phyloP scores from a whole-genome alignment of 1,140 invertebrate species.

The Schlechtendalia chinensis region DNA sequence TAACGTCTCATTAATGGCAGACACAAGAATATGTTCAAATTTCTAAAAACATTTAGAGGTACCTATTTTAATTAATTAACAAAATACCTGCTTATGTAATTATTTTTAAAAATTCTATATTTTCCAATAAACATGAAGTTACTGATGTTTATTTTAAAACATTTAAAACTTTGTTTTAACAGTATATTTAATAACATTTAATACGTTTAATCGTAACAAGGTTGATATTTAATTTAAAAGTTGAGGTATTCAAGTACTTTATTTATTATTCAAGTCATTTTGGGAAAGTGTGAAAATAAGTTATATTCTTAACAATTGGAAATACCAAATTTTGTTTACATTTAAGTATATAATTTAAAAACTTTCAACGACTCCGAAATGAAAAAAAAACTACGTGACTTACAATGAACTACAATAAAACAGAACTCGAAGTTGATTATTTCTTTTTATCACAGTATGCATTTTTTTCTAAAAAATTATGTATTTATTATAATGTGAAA shows the following conservation, averaged over 20 bases:
- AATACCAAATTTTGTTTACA: not conserved
- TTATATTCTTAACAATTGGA: not conserved
- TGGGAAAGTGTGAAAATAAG: constrained; percentile 4
- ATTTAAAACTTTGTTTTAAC: not conserved
- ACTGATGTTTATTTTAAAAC: too few relatives aligned
- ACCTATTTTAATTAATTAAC: too few relatives aligned
- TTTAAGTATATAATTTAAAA: not conserved
- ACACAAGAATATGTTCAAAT: too few relatives aligned
- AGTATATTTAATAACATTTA: not conserved
- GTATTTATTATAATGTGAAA: too few relatives aligned
- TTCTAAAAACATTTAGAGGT: too few relatives aligned
- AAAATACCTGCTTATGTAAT: too few relatives aligned
- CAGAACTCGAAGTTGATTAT: not conserved
- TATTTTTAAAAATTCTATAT: too few relatives aligned
- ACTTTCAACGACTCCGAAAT: not conserved
- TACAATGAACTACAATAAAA: not conserved
- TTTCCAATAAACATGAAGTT: too few relatives aligned
- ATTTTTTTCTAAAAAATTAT: too few relatives aligned
- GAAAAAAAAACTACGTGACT: not conserved
- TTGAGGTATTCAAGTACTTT: constrained; percentile 3
- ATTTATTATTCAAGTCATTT: not conserved
- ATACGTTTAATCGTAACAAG: not conserved
- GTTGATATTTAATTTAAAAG: constrained; percentile 25
- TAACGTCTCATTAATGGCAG: too few relatives aligned
- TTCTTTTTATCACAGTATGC: not conserved